Evolutionary conservation across 2,888 invertebrate genomes (phyloP).

Genomic region (Amblyjoppa proteus): DNA sequence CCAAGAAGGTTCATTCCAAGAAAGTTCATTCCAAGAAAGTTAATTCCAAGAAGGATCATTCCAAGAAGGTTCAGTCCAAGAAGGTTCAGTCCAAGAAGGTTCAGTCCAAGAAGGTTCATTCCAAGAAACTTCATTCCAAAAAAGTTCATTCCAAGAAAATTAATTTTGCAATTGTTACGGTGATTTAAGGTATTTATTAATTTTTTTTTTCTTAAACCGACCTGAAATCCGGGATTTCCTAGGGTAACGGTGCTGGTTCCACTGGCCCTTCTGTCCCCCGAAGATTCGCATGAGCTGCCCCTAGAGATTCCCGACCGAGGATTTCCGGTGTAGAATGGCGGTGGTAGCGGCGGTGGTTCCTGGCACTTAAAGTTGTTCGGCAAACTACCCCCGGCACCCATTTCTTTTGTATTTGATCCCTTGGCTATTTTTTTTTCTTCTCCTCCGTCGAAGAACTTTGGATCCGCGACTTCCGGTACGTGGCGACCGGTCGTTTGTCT

Average conservation of each 20-base stretch:
- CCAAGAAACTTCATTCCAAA: too few relatives aligned
- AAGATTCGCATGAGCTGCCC: constrained; percentile 64
- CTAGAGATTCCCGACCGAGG: constrained; percentile 65
- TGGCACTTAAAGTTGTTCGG: constrained; percentile 68
- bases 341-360: constrained; percentile 75
- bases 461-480: constrained; percentile 41
- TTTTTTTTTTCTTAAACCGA: constrained; percentile 34
- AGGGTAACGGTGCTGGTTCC: constrained; percentile 56
- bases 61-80: too few relatives aligned
- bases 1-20: too few relatives aligned
- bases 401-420: constrained; percentile 66
- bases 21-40: too few relatives aligned
- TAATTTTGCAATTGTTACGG: too few relatives aligned
- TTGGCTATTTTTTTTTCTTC: neutral
- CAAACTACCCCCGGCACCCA: constrained; percentile 78
- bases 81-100: too few relatives aligned
- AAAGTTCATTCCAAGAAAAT: too few relatives aligned
- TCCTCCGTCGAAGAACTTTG: constrained; percentile 24
- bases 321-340: constrained; percentile 73
- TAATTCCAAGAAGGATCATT: too few relatives aligned
- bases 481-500: constrained; percentile 51
- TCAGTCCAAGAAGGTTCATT: too few relatives aligned
- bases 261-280: constrained; percentile 64
- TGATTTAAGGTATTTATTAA: neutral
- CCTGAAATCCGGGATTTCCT: constrained; percentile 57